These are phyloP conservation scores for Grammomys dolichurus DNA, from an alignment of 2,113 vertebrate species.

Conservation along the genomic window DNA sequence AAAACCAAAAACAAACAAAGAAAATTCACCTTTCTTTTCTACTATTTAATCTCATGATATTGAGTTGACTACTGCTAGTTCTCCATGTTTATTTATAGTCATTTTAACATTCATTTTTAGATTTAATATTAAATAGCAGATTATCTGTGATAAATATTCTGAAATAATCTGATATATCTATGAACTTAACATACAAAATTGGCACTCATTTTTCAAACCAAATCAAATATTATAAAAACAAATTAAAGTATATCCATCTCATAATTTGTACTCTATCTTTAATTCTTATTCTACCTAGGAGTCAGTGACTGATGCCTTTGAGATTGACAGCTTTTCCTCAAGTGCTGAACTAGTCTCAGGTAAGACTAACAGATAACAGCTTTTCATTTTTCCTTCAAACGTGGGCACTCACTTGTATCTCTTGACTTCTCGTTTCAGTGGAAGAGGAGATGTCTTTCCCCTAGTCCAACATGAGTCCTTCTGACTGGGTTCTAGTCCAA, in stretches of 20 bases:
- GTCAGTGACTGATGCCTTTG: slow-evolving; percentile 56
- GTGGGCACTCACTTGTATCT: background rate
- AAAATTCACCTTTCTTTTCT: background rate
- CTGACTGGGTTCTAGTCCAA: background rate
- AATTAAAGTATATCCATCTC: slow-evolving; percentile 30
- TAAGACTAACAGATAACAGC: slow-evolving; percentile 75
- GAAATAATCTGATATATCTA: slow-evolving; percentile 1
- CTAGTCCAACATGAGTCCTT: background rate
- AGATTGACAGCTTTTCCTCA: slow-evolving; percentile 74
- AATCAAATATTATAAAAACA: slow-evolving; percentile 27
- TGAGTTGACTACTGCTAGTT: slow-evolving; percentile 47
- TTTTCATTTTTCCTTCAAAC: slow-evolving; percentile 22
- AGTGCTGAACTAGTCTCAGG: slow-evolving; percentile 84
- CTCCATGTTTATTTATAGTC: background rate
- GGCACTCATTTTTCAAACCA: slow-evolving; percentile 54
- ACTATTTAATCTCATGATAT: slow-evolving; percentile 5
- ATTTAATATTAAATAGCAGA: slow-evolving; percentile 61
- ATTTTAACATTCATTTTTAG: slow-evolving; percentile 59
- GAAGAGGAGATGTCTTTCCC: background rate
- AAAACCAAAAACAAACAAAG: too few relatives aligned
- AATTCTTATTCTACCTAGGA: slow-evolving; percentile 83
- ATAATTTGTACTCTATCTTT: slow-evolving; percentile 60
- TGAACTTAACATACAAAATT: slow-evolving; percentile 44
- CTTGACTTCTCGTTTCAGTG: background rate
- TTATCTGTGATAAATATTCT: slow-evolving; percentile 30